Percentiles rank a stretch among this genome's conserved stretches.
Evolutionary conservation across 2,797 vertebrate species (phyloP).

Genomic region (Melanotaenia nigrans): DNA sequence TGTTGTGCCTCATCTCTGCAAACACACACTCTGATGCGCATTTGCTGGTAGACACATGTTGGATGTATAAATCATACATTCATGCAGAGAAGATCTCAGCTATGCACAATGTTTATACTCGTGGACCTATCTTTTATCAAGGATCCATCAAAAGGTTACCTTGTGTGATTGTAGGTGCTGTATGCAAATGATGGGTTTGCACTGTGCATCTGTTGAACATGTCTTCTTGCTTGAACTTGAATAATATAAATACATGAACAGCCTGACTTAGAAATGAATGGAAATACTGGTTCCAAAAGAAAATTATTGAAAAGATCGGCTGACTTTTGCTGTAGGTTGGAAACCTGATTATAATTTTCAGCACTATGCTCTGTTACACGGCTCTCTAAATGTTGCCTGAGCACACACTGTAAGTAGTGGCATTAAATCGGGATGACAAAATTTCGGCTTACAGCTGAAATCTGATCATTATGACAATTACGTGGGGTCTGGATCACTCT

Average conservation of each 20-base stretch:
- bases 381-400: constrained; percentile 1
- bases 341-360: not conserved
- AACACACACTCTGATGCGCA: constrained; percentile 6
- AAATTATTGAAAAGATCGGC: not conserved
- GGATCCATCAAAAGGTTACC: constrained; percentile 11
- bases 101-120: not conserved
- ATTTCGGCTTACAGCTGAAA: not conserved
- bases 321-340: constrained; percentile 15
- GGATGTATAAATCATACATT: not conserved
- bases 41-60: not conserved
- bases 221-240: not conserved
- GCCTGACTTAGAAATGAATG: not conserved
- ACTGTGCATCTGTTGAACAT: not conserved
- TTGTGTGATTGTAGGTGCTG: constrained; percentile 2
- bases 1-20: constrained; percentile 17
- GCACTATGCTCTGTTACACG: not conserved
- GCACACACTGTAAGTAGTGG: not conserved
- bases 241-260: not conserved
- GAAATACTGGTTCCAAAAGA: not conserved
- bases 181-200: not conserved
- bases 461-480: constrained; percentile 17
- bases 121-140: not conserved
- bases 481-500: constrained; percentile 19
- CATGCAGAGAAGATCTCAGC: not conserved
- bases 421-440: constrained; percentile 1